Conservation (phyloP, 2,888 invertebrate genomes). For the Andrena trimmerana region DNA sequence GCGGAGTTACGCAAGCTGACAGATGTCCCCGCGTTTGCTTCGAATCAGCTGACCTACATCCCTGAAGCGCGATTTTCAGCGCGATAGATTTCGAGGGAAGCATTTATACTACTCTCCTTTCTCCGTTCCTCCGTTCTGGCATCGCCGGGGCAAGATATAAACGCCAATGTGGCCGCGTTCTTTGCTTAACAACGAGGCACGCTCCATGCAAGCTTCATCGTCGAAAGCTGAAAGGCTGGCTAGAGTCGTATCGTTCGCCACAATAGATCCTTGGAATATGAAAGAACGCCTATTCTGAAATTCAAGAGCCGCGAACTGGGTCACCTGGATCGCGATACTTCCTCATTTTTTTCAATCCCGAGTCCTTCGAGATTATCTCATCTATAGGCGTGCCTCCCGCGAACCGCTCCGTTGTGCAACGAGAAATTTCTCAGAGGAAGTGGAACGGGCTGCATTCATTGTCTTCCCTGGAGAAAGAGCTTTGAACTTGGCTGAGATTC, state of each 20-base stretch:
- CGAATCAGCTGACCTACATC: constrained; percentile 53
- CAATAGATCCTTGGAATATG: constrained; percentile 47
- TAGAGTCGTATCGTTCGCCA: constrained; percentile 42
- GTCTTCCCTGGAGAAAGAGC: constrained; percentile 27
- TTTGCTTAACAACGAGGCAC: neutral
- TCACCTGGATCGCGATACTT: constrained; percentile 65
- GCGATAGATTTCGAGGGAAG: neutral
- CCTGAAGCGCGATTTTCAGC: neutral
- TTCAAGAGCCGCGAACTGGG: constrained; percentile 68
- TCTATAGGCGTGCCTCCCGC: constrained; percentile 40
- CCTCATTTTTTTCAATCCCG: constrained; percentile 36
- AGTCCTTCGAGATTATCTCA: constrained; percentile 60
- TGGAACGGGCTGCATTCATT: constrained; percentile 48
- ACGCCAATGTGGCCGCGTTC: neutral
- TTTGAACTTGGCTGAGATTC: constrained; percentile 57
- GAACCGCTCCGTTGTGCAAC: constrained; percentile 51
- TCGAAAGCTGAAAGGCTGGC: constrained; percentile 16
- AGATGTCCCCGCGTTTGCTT: constrained; percentile 48
- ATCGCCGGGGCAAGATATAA: neutral
- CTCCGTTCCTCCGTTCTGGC: neutral
- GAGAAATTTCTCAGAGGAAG: constrained; percentile 49
- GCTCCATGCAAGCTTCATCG: neutral
- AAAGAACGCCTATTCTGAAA: constrained; percentile 70
- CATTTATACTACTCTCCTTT: neutral
- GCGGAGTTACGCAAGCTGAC: constrained; percentile 57